Percentiles rank a stretch among this genome's conserved stretches.
phyloP scores from a whole-genome alignment of 2,797 vertebrate species.

The Hippopotamyrus pictus region DNA sequence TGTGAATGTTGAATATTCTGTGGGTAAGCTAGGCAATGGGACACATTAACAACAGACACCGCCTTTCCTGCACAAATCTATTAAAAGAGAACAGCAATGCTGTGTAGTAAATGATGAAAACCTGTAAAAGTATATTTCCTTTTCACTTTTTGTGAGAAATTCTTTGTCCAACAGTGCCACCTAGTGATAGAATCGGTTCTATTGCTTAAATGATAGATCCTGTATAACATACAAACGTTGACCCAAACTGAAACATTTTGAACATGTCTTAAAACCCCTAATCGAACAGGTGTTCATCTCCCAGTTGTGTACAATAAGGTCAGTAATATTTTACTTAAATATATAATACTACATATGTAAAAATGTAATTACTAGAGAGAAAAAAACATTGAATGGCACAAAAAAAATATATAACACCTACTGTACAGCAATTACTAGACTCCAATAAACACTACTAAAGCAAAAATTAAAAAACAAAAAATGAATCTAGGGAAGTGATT shows the following conservation, averaged over 20 bases:
- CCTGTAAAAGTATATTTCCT: slow-evolving; percentile 41
- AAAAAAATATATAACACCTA: not conserved
- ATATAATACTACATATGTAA: not conserved
- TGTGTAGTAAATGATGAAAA: slow-evolving; percentile 74
- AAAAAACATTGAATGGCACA: not conserved
- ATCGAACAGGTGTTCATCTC: not conserved
- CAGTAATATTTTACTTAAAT: not conserved
- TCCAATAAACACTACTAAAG: not conserved
- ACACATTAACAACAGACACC: slow-evolving; percentile 78
- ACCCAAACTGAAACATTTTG: not conserved
- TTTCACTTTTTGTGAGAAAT: slow-evolving; percentile 23
- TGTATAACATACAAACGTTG: not conserved
- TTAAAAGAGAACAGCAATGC: slow-evolving; percentile 78
- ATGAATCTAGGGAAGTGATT: not conserved
- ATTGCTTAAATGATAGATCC: not conserved
- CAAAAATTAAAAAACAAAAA: not conserved
- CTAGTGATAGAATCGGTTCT: slow-evolving; percentile 54
- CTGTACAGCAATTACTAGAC: not conserved
- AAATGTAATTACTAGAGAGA: not conserved
- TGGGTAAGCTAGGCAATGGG: slow-evolving; percentile 75
- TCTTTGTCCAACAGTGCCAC: slow-evolving; percentile 77
- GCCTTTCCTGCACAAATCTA: slow-evolving; percentile 77
- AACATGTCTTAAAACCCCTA: not conserved
- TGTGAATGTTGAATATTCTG: slow-evolving; percentile 74
- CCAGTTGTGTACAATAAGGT: not conserved